Conservation (phyloP, 1,140 invertebrate genomes). For the Bombyx mandarina region DNA sequence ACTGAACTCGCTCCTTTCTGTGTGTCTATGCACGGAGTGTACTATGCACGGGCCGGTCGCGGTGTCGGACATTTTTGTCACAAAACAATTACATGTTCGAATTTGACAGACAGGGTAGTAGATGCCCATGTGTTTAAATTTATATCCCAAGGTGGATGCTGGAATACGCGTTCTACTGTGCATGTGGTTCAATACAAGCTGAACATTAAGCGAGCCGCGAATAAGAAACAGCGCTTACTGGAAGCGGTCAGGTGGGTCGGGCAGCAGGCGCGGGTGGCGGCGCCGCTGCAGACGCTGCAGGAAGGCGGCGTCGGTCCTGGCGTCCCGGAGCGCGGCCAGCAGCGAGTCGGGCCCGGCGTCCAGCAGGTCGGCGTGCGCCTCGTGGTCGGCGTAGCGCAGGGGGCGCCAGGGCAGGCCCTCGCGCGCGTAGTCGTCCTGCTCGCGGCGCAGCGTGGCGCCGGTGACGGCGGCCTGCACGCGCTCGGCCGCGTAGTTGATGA, state of each 20-base stretch:
- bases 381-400: conserved; percentile 38
- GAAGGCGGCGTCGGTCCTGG: conserved; percentile 76
- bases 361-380: conserved; percentile 41
- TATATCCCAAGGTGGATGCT: too few relatives aligned
- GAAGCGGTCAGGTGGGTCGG: conserved; percentile 54
- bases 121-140: too few relatives aligned
- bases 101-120: too few relatives aligned
- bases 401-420: conserved; percentile 69
- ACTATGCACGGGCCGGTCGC: too few relatives aligned
- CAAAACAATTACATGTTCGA: too few relatives aligned
- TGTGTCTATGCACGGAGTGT: too few relatives aligned
- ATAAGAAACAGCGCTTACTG: conserved; percentile 24
- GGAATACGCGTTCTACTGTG: too few relatives aligned
- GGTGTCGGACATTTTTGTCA: too few relatives aligned
- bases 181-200: too few relatives aligned
- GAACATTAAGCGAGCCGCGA: too few relatives aligned
- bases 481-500: conserved; percentile 94
- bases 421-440: conserved; percentile 88
- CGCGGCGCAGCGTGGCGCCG: conserved; percentile 78
- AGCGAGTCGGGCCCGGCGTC: conserved; percentile 48
- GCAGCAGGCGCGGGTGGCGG: conserved; percentile 75
- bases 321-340: conserved; percentile 68
- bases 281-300: conserved; percentile 80
- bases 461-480: conserved; percentile 86
- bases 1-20: too few relatives aligned